Percentiles rank a stretch among this genome's conserved stretches.
Evolutionary conservation across 1,140 invertebrate species (phyloP).

Genomic region (Caenorhabditis briggsae): DNA sequence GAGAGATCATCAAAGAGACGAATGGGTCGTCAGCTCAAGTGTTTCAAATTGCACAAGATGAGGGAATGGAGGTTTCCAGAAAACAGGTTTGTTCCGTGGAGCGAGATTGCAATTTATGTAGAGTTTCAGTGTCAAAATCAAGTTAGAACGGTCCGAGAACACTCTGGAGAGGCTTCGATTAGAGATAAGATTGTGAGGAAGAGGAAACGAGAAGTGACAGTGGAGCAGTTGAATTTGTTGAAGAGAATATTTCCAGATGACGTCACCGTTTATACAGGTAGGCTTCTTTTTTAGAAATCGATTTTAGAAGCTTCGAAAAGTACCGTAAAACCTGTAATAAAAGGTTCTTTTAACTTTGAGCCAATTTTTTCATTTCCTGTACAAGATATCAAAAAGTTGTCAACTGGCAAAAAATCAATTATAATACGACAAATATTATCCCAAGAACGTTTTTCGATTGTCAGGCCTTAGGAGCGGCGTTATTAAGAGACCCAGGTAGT

Average conservation of each 20-base stretch:
- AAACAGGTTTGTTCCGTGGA: not conserved
- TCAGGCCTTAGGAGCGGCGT: no score
- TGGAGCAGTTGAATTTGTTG: slow-evolving; percentile 6
- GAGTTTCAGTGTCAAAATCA: slow-evolving; percentile 11
- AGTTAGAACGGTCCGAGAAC: not conserved
- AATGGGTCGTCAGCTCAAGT: not conserved
- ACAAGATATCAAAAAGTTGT: no score
- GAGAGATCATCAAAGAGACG: not conserved
- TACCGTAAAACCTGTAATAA: not conserved
- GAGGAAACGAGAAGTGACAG: not conserved
- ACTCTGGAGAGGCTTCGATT: not conserved
- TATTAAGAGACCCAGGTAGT: no score
- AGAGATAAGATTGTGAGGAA: not conserved
- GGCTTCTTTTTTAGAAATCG: not conserved
- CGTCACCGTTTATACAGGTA: slow-evolving; percentile 21
- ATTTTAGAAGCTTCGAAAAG: not conserved
- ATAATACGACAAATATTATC: no score
- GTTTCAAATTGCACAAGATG: not conserved
- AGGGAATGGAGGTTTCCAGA: slow-evolving; percentile 4
- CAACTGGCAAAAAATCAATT: no score
- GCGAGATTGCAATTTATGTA: not conserved
- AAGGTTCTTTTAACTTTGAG: no score
- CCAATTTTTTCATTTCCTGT: no score
- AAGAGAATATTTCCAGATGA: slow-evolving; percentile 31
- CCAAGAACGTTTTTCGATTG: no score